Conservation (phyloP, 2,113 vertebrate genomes). For the Meleagris gallopavo region DNA sequence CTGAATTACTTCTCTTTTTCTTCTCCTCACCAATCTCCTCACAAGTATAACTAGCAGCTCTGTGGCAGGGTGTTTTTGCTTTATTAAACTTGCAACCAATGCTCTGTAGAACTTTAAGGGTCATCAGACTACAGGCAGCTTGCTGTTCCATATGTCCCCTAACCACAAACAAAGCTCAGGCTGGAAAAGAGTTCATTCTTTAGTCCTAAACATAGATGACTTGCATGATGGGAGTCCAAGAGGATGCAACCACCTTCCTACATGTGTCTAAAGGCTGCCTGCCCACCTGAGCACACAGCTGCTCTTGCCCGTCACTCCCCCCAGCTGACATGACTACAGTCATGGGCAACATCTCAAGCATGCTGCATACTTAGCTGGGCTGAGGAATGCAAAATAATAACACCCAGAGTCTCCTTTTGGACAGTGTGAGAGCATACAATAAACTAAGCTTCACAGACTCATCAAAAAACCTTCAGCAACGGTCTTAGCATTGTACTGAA, state of each 20-base stretch:
- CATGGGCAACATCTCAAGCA: accelerated
- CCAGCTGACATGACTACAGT: neutral
- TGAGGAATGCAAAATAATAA: neutral
- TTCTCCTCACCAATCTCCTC: neutral
- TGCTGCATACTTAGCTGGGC: accelerated
- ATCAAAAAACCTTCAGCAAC: neutral
- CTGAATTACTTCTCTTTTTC: neutral
- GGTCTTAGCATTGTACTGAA: neutral
- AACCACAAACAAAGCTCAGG: neutral
- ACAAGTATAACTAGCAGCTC: neutral
- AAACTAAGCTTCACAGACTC: neutral
- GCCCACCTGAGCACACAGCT: neutral
- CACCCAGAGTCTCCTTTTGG: accelerated
- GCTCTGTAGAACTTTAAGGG: neutral
- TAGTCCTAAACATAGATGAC: neutral
- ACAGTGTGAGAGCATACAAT: neutral
- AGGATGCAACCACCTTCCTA: neutral
- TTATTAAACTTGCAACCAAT: neutral
- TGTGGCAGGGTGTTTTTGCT: neutral
- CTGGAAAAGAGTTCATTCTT: neutral
- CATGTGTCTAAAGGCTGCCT: accelerated
- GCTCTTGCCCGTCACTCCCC: accelerated
- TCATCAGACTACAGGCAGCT: neutral
- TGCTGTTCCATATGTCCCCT: neutral
- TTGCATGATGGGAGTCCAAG: neutral